Base-by-base conservation (phyloP, 2,113 vertebrate genomes). In the Chaetorhynchus papuensis region DNA sequence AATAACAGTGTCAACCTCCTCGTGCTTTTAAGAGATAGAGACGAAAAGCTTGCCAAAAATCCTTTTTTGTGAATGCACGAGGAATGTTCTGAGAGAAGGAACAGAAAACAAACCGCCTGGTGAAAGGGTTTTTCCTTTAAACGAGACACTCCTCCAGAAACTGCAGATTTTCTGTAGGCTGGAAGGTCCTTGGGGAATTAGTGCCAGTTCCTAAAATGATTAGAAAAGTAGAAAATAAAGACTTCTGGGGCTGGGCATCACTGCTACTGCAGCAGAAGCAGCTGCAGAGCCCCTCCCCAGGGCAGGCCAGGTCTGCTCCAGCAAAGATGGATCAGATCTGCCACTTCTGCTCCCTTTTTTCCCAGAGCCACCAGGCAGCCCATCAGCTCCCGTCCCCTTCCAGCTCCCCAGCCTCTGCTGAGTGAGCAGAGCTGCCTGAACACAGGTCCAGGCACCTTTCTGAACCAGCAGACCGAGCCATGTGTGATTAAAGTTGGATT, bases 401-500 rank as follows among this genome's bases (percentile, higher is more conserved):
- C 39, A 31, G 79, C 31, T n/a, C n/a, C 30, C 19, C 41, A 11
- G 21, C 17, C 66, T 28, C 15, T 87, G 94, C 96, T 96, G 96
- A 93, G 86, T 5, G 78, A 59, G 86, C 13, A 21, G 56, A 59
- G 52, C 76, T 31, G 56, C 24, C 22, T 33, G 37, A 35, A 27
- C 42, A 3, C 53, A n/a, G 79, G 61, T 11, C 71, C 44, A 11
- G 66, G 45, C 60, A 23, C 74, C 53, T 84, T 72, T 89, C 54
- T 35, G 95, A 89, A 19, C n/a, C 87, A 91, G 54, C 95, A 91
- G 85, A 76, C 17, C 9, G 4, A 90, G 50, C 69, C 39, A 0
- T 7, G 41, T 13, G 72, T n/a, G 49, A 87, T 84, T 93, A 60
- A 50, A 78, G 89, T 3, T 80, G 96, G 96, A 95, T 98, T 97